Base-by-base conservation (phyloP, 2,797 vertebrate genomes). In the Leptoclinus maculatus region DNA sequence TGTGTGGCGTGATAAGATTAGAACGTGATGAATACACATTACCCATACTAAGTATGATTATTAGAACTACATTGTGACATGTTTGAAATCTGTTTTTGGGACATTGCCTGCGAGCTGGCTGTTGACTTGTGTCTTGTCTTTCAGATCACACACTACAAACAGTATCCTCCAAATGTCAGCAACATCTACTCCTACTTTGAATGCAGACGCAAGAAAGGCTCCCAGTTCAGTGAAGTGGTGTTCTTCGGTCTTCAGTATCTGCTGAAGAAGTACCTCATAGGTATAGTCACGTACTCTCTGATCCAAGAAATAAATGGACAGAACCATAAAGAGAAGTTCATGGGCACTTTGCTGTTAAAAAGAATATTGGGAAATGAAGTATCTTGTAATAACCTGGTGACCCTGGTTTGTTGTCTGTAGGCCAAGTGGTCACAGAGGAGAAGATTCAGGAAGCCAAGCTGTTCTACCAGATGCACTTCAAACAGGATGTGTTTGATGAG, bases 111-210 rank as follows among this genome's bases (percentile, higher is more conserved):
- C 23, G 4, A 5, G 27, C 45, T 64, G 38, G 14, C 70, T 62
- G 23, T 3, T 70, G 27, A 71, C 13, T 11, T 25, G 7, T 59
- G 53, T 66, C 25, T 71, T 82, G 27, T 76, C 68, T 69, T 83
- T 74, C 89, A 96, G 95, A 94, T 95, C 79, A 95, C 95, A 51
- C 95, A 96, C 85, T 95, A 96, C 89, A 95, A 95, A 72, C 95
- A 95, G 82, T 96, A 95, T 72, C 94, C 95, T 21, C 95, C 95
- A 36, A 87, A 94, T 21, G 59, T 95, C 87, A 94, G 29, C 86
- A 95, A 94, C 79, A 89, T 96, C 57, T 96, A 96, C 85, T 95
- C 95, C 23, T 96, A 96, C 87, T 96, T 96, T 65, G 95, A 96
- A 68, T 96, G 95, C 81, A 86, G 95, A 29, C 80, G 72, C 45